Evolutionary conservation across 1,140 invertebrate genomes (phyloP).

Genomic region (Nomia melanderi): DNA sequence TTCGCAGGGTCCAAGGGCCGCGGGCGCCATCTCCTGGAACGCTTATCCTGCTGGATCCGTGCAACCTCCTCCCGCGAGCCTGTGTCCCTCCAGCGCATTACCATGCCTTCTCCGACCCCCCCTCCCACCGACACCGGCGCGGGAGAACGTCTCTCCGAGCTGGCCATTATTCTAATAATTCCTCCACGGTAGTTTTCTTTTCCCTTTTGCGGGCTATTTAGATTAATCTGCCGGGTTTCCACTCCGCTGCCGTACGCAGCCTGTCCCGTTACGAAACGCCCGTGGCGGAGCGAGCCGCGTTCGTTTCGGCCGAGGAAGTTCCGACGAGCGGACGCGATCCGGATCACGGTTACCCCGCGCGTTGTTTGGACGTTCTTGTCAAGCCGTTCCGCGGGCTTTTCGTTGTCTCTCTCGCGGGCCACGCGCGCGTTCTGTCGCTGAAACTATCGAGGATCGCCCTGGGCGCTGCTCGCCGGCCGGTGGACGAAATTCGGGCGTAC

Average conservation of each 20-base stretch:
- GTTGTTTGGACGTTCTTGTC: background rate
- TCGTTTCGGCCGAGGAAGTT: background rate
- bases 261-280: conserved; percentile 35
- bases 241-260: conserved; percentile 36
- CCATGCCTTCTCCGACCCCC: conserved; percentile 67
- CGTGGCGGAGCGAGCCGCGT: background rate
- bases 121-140: background rate
- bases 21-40: conserved; percentile 76
- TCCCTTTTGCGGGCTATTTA: conserved; percentile 35
- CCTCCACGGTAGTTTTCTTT: conserved; percentile 41
- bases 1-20: conserved; percentile 62
- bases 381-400: no score
- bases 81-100: conserved; percentile 75
- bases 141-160: conserved; percentile 14
- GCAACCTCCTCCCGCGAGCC: conserved; percentile 60
- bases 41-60: conserved; percentile 70
- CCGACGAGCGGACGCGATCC: background rate
- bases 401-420: no score
- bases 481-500: no score
- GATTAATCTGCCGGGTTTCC: conserved; percentile 57
- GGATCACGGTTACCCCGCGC: no score
- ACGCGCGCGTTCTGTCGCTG: no score
- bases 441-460: no score
- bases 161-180: conserved; percentile 45
- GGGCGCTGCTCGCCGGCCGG: no score